phyloP scores from a whole-genome alignment of 1,140 invertebrate species.

The Heliconius melpomene region DNA sequence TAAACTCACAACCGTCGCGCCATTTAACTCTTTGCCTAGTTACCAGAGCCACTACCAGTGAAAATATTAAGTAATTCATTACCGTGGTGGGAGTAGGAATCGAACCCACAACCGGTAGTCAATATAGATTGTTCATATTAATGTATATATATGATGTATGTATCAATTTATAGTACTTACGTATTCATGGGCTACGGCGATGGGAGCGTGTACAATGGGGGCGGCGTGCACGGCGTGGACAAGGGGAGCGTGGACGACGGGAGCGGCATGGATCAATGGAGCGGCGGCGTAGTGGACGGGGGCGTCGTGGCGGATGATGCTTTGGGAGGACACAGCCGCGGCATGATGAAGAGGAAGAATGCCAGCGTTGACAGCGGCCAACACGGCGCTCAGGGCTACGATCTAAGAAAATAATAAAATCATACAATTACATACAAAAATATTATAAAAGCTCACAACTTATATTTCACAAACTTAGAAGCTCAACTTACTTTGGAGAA shows the following conservation, averaged over 20 bases:
- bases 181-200: conserved; percentile 64
- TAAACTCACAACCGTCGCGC: no score
- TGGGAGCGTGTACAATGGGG: conserved; percentile 63
- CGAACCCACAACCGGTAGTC: no score
- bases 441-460: background rate
- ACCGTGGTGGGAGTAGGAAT: no score
- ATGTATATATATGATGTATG: background rate
- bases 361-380: conserved; percentile 74
- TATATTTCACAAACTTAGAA: conserved; percentile 10
- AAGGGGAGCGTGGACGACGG: conserved; percentile 69
- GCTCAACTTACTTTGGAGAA: conserved; percentile 76
- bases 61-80: no score
- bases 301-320: conserved; percentile 75
- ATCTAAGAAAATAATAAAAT: conserved; percentile 51
- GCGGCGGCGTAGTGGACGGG: conserved; percentile 65
- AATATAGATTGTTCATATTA: background rate
- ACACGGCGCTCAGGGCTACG: conserved; percentile 67
- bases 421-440: background rate
- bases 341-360: conserved; percentile 64
- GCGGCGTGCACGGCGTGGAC: conserved; percentile 72
- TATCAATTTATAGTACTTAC: conserved; percentile 47
- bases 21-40: no score
- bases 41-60: no score
- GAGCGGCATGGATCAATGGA: conserved; percentile 56
- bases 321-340: conserved; percentile 75